Conservation (phyloP, 2,113 vertebrate genomes). For the Saccopteryx bilineata region DNA sequence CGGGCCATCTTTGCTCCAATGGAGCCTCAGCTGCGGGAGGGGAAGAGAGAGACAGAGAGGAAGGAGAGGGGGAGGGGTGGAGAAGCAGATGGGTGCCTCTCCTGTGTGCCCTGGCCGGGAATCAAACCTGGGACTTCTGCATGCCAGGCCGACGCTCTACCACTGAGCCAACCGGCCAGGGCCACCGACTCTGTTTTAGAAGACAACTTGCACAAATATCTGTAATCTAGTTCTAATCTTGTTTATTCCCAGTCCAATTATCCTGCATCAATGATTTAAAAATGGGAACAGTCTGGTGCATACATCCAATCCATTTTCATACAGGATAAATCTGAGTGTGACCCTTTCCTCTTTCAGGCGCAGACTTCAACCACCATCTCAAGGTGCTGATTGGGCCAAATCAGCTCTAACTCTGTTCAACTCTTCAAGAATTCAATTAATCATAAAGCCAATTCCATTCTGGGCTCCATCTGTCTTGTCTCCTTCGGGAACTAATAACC, state of each 20-base stretch:
- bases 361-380: conserved; percentile 55
- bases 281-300: conserved; percentile 75
- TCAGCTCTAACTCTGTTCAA: conserved; percentile 80
- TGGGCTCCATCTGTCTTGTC: conserved; percentile 88
- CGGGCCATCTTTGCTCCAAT: too few relatives aligned
- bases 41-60: too few relatives aligned
- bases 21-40: too few relatives aligned
- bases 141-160: too few relatives aligned
- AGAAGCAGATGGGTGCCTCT: too few relatives aligned
- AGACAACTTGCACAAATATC: conserved; percentile 77
- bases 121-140: too few relatives aligned
- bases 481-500: conserved; percentile 88
- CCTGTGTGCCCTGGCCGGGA: too few relatives aligned
- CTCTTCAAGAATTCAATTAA: conserved; percentile 87
- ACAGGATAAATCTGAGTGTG: conserved; percentile 79
- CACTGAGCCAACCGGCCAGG: too few relatives aligned
- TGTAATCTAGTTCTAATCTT: conserved; percentile 84
- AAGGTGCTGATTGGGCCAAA: conserved; percentile 65
- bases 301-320: conserved; percentile 74
- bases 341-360: conserved; percentile 32
- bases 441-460: conserved; percentile 87
- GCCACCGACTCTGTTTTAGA: conserved; percentile 70
- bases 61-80: too few relatives aligned
- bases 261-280: conserved; percentile 81
- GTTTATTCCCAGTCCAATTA: conserved; percentile 83